phyloP scores from a whole-genome alignment of 2,797 vertebrate genomes.

The Petrocephalus schoutedeni region DNA sequence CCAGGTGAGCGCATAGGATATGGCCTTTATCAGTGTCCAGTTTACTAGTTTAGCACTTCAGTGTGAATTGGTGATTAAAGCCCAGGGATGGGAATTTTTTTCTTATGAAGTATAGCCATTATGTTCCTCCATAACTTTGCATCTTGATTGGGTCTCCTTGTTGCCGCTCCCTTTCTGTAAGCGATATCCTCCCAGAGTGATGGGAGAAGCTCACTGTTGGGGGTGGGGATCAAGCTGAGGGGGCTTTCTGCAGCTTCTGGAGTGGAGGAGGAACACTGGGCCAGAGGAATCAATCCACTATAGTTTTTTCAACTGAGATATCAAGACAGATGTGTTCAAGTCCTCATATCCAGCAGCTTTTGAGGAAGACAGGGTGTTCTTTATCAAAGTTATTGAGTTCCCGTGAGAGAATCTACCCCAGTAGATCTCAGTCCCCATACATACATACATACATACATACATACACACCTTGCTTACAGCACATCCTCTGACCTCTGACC shows the following conservation, averaged over 20 bases:
- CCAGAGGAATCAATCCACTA: background rate
- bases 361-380: background rate
- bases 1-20: background rate
- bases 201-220: background rate
- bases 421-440: background rate
- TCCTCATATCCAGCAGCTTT: background rate
- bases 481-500: background rate
- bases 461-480: background rate
- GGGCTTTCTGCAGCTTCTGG: background rate
- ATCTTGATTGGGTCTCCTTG: background rate
- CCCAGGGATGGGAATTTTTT: background rate
- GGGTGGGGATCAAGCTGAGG: background rate
- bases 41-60: background rate
- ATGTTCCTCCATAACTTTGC: background rate
- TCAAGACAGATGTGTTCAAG: background rate
- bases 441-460: no score
- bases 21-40: background rate
- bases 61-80: background rate
- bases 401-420: background rate
- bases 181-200: background rate
- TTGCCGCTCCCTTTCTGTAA: background rate
- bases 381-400: background rate
- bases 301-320: background rate
- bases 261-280: background rate
- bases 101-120: background rate